phyloP scores from a whole-genome alignment of 2,888 invertebrate species.

The Trissolcus japonicus region DNA sequence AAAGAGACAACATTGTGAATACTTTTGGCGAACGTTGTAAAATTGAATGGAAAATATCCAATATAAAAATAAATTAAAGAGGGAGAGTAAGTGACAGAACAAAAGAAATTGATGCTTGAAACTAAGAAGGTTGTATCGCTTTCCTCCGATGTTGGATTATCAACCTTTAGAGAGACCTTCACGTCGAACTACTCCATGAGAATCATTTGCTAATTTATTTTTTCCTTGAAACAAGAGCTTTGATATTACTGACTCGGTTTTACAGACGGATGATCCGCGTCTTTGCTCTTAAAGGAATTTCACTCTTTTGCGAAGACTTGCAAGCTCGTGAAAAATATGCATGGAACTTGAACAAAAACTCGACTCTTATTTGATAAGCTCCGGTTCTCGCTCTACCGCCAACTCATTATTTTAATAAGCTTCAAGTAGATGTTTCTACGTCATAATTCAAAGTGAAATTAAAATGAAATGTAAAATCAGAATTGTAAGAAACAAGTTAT shows the following conservation, averaged over 20 bases:
- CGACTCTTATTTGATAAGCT: neutral
- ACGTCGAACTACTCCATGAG: constrained; percentile 9
- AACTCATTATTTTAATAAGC: too few relatives aligned
- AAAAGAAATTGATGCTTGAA: neutral
- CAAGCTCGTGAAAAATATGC: constrained; percentile 5
- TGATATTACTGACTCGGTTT: constrained; percentile 25
- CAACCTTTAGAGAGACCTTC: neutral
- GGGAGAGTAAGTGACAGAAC: neutral
- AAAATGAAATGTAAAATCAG: too few relatives aligned
- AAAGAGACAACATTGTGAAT: neutral
- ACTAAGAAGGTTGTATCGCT: neutral
- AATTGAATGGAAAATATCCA: too few relatives aligned
- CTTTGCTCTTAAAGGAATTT: constrained; percentile 27
- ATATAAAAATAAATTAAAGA: too few relatives aligned
- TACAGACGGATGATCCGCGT: constrained; percentile 19
- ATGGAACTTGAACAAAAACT: constrained; percentile 4
- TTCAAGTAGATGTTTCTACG: too few relatives aligned
- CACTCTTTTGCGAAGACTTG: constrained; percentile 2
- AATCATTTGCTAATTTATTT: constrained; percentile 29
- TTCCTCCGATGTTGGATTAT: neutral
- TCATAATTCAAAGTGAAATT: too few relatives aligned
- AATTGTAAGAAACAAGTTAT: too few relatives aligned
- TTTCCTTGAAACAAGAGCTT: constrained; percentile 8
- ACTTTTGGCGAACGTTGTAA: too few relatives aligned
- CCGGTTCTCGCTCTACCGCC: neutral